Evolutionary conservation across 1,140 invertebrate genomes (phyloP).

Genomic region (Formica selysi): DNA sequence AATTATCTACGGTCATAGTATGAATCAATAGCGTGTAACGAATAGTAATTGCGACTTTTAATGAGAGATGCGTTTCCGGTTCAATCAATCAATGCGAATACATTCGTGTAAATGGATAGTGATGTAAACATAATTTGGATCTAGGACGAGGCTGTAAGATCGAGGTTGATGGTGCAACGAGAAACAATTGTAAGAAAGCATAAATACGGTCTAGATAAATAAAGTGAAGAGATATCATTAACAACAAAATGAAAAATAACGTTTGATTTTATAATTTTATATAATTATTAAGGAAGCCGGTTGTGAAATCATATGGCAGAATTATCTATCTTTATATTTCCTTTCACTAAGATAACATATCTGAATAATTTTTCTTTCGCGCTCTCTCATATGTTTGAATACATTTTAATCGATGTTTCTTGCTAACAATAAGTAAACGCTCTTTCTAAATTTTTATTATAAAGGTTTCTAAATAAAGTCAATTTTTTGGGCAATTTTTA

Average conservation of each 20-base stretch:
- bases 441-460: no score
- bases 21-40: not conserved
- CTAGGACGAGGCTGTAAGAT: not conserved
- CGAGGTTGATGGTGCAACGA: slow-evolving; percentile 1
- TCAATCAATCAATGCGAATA: not conserved
- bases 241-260: not conserved
- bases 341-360: no score
- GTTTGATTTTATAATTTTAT: not conserved
- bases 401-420: no score
- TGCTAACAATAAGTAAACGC: no score
- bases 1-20: not conserved
- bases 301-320: no score
- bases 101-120: not conserved
- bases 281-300: no score
- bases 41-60: slow-evolving; percentile 9
- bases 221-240: not conserved
- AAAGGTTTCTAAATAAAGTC: no score
- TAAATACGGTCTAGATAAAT: not conserved
- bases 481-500: no score
- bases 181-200: not conserved
- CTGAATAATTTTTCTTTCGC: no score
- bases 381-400: no score
- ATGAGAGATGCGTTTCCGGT: not conserved
- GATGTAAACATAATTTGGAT: not conserved
- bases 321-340: no score